Percentiles rank a stretch among this genome's conserved stretches.
Conservation (phyloP, 1,140 invertebrate species). For the Pseudomyrmex gracilis region DNA sequence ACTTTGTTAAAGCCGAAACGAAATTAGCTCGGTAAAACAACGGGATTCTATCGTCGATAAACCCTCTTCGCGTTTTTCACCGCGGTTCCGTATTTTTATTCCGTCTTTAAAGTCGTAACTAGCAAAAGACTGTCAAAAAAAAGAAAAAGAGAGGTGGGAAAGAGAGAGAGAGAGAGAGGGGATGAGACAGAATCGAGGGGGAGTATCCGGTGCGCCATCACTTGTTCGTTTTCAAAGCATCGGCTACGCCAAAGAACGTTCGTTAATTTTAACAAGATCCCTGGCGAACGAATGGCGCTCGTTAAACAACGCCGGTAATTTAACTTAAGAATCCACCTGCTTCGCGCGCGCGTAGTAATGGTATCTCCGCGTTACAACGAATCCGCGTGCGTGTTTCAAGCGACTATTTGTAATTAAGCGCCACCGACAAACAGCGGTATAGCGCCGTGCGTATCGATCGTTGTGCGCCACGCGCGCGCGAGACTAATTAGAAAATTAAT, state of each 20-base stretch:
- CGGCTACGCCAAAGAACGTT: conserved; percentile 48
- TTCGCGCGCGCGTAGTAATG: conserved; percentile 9
- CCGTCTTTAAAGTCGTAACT: conserved; percentile 39
- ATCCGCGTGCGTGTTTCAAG: conserved; percentile 20
- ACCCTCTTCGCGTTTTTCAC: conserved; percentile 6
- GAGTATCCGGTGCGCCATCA: conserved; percentile 43
- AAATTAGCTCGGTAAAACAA: conserved; percentile 63
- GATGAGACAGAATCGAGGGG: neutral
- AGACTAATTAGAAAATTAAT: conserved; percentile 74
- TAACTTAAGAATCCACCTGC: conserved; percentile 37
- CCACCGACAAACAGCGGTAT: conserved; percentile 48
- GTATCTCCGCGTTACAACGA: conserved; percentile 32
- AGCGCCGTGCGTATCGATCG: conserved; percentile 8
- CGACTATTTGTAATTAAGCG: conserved; percentile 51
- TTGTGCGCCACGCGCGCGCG: conserved; percentile 39
- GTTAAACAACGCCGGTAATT: conserved; percentile 62
- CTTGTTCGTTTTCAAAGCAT: conserved; percentile 35
- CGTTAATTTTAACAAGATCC: conserved; percentile 55
- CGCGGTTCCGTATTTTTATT: conserved; percentile 37
- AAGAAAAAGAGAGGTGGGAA: neutral
- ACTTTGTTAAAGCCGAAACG: conserved; percentile 69
- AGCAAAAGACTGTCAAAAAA: neutral
- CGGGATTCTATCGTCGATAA: conserved; percentile 65
- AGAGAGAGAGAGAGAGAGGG: neutral
- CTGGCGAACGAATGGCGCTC: conserved; percentile 30